Conservation (phyloP, 2,797 vertebrate genomes). For the Ptychadena robeensis region DNA sequence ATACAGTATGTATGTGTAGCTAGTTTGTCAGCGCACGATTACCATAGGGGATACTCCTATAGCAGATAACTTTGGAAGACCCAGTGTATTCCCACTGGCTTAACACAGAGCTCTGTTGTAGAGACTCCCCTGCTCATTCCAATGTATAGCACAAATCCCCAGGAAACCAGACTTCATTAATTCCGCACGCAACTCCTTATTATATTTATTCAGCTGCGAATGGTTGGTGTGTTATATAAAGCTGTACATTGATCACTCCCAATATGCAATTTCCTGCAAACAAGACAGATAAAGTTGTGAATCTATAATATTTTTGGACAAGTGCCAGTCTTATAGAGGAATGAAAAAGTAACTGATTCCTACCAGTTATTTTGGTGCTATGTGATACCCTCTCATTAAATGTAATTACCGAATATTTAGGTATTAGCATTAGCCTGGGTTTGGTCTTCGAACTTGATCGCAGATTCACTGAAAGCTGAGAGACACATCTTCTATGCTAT, state of each 20-base stretch:
- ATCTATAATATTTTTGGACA: constrained; percentile 61
- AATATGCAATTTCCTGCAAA: constrained; percentile 63
- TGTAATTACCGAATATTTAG: constrained; percentile 42
- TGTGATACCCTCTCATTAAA: constrained; percentile 35
- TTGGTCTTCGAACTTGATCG: constrained; percentile 22
- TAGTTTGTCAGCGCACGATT: constrained; percentile 10
- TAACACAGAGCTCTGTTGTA: constrained; percentile 57
- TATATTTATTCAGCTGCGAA: constrained; percentile 61
- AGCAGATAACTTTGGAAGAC: constrained; percentile 34
- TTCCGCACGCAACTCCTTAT: constrained; percentile 60
- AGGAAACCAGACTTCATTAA: constrained; percentile 63
- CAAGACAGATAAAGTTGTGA: constrained; percentile 61
- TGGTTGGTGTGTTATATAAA: constrained; percentile 60
- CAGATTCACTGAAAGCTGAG: constrained; percentile 26
- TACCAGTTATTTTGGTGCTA: constrained; percentile 45
- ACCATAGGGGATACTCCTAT: constrained; percentile 22
- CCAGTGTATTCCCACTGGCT: constrained; percentile 43
- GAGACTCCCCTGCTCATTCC: constrained; percentile 48
- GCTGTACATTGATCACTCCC: constrained; percentile 62
- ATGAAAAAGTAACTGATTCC: constrained; percentile 54
- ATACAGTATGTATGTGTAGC: constrained; percentile 29
- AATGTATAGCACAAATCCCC: constrained; percentile 59
- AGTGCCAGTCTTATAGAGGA: constrained; percentile 44
- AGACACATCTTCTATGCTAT: neutral
- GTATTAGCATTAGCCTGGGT: constrained; percentile 27